These are phyloP conservation scores for Brachionus sp. DNA, from an alignment of 1,140 invertebrate genomes.

Conservation along the genomic window DNA sequence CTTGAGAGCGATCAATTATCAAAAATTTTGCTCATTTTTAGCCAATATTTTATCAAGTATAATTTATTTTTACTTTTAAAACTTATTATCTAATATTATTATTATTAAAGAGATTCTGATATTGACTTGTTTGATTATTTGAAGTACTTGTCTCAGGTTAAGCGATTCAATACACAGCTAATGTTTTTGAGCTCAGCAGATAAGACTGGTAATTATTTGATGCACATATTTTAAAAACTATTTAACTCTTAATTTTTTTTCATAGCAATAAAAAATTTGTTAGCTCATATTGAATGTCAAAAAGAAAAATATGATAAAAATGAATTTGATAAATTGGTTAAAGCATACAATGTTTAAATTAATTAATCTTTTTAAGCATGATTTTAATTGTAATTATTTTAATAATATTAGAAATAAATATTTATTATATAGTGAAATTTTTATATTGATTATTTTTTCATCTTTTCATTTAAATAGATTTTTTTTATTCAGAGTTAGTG, in stretches of 20 bases:
- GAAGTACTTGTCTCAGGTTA: neutral
- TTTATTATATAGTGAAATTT: neutral
- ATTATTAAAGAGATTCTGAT: neutral
- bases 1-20: conserved; percentile 10
- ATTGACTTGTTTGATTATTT: conserved; percentile 1
- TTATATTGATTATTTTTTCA: too few relatives aligned
- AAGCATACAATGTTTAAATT: neutral
- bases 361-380: neutral
- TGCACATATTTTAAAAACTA: neutral
- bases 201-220: neutral
- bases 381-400: neutral
- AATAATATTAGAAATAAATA: neutral
- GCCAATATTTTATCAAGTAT: conserved; percentile 34
- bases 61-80: neutral
- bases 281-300: neutral
- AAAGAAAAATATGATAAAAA: neutral
- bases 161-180: conserved; percentile 38
- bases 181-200: conserved; percentile 7
- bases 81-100: neutral
- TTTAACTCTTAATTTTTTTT: neutral
- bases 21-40: conserved; percentile 23
- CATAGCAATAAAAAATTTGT: neutral
- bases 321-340: neutral
- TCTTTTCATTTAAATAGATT: too few relatives aligned
- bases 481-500: too few relatives aligned